These are phyloP conservation scores for Heterohyrax brucei DNA, from an alignment of 2,797 vertebrate genomes.

Conservation along the genomic window DNA sequence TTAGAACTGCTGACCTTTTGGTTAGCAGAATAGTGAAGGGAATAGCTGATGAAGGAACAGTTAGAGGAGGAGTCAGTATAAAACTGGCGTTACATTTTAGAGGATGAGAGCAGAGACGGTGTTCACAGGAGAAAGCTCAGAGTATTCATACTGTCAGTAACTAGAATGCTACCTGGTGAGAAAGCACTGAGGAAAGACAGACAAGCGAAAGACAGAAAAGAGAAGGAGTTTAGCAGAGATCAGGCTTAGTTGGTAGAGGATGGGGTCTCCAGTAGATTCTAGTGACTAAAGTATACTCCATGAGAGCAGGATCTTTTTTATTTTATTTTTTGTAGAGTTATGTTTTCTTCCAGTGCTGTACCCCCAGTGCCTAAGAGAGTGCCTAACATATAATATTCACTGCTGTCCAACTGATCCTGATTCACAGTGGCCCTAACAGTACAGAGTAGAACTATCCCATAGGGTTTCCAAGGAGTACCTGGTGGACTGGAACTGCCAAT, in stretches of 20 bases:
- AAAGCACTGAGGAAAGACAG: not conserved
- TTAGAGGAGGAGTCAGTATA: constrained; percentile 9
- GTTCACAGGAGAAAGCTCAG: not conserved
- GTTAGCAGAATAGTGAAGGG: not conserved
- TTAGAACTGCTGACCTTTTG: too few species aligned
- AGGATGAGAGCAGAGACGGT: not conserved
- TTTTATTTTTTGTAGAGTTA: not conserved
- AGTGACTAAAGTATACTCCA: not conserved
- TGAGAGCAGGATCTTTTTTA: not conserved
- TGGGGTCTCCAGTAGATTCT: not conserved
- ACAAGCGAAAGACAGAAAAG: not conserved
- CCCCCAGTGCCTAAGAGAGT: not conserved
- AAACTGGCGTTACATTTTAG: not conserved
- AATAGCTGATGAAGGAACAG: constrained; percentile 8
- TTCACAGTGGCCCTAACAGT: too few species aligned
- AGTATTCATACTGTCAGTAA: not conserved
- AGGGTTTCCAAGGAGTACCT: too few species aligned
- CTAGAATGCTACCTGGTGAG: not conserved
- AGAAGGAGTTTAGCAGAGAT: not conserved
- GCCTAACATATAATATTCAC: not conserved
- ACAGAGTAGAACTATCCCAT: too few species aligned
- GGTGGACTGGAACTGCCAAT: too few species aligned
- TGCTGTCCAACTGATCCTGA: too few species aligned
- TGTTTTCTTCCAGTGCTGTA: not conserved
- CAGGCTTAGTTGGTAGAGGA: not conserved